A percentile compares a stretch with the other conserved stretches of the same genome.
These are phyloP conservation scores for Odontothrips loti DNA, from an alignment of 2,888 invertebrate species.

Conservation along the genomic window DNA sequence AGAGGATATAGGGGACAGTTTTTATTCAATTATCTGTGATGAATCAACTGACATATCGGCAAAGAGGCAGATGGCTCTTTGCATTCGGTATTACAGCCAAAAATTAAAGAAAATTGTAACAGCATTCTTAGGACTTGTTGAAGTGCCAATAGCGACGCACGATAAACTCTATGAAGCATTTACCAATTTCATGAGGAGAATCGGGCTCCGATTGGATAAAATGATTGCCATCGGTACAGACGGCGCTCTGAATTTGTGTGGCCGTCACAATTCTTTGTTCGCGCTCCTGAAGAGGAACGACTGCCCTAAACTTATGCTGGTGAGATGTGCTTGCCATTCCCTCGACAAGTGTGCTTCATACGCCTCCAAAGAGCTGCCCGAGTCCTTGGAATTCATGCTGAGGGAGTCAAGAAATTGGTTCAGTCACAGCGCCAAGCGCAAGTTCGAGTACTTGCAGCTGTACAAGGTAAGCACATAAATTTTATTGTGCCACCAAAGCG, in stretches of 20 bases:
- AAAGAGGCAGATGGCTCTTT: conserved; percentile 38
- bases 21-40: conserved; percentile 39
- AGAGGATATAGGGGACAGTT: conserved; percentile 37
- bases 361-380: neutral
- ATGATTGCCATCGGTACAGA: conserved; percentile 37
- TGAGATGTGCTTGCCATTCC: neutral
- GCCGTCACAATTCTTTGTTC: conserved; percentile 36
- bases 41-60: conserved; percentile 39
- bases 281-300: neutral
- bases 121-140: neutral
- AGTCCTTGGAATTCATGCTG: neutral
- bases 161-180: neutral
- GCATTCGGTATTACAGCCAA: conserved; percentile 38
- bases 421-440: neutral
- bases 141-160: neutral
- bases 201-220: neutral
- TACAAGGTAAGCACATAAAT: neutral
- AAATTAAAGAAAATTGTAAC: neutral
- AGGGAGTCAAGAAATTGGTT: neutral
- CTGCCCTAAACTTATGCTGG: neutral
- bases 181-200: accelerated
- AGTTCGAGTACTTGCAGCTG: neutral
- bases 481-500: neutral
- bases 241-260: conserved; percentile 39
- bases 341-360: neutral